Conservation (phyloP, 1,140 invertebrate species). For the Cherax destructor region DNA sequence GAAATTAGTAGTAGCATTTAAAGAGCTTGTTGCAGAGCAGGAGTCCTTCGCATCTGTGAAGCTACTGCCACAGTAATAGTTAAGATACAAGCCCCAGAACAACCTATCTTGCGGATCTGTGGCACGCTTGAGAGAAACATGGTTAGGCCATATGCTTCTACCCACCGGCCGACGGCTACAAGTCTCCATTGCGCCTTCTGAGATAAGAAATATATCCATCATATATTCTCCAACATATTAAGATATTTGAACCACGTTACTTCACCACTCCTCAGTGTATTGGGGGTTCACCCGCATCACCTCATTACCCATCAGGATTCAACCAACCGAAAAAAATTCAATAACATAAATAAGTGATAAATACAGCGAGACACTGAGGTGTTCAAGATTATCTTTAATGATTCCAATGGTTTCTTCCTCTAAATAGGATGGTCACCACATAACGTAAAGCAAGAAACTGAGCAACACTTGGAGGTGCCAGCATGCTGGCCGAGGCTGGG, state of each 20-base stretch:
- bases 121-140: constrained; percentile 16
- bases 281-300: too few species aligned
- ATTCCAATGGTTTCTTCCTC: too few species aligned
- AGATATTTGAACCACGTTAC: neutral
- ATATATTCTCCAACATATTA: neutral
- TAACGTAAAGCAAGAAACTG: neutral
- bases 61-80: constrained; percentile 20
- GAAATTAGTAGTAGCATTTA: too few species aligned
- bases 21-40: too few species aligned
- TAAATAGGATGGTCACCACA: neutral
- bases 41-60: neutral
- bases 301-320: too few species aligned
- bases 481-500: neutral
- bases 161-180: neutral
- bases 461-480: neutral
- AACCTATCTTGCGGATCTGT: constrained; percentile 26
- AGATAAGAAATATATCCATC: neutral
- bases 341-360: too few species aligned
- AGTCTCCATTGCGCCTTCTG: neutral
- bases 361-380: too few species aligned
- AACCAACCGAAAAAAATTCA: too few species aligned
- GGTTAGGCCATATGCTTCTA: constrained; percentile 10
- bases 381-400: too few species aligned
- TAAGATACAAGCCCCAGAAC: constrained; percentile 24
- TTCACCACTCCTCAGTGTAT: too few species aligned